Evolutionary conservation across 2,797 vertebrate species (phyloP), one percentile per base, ranked within the genome.

Genomic region (Xerus rutilus): DNA sequence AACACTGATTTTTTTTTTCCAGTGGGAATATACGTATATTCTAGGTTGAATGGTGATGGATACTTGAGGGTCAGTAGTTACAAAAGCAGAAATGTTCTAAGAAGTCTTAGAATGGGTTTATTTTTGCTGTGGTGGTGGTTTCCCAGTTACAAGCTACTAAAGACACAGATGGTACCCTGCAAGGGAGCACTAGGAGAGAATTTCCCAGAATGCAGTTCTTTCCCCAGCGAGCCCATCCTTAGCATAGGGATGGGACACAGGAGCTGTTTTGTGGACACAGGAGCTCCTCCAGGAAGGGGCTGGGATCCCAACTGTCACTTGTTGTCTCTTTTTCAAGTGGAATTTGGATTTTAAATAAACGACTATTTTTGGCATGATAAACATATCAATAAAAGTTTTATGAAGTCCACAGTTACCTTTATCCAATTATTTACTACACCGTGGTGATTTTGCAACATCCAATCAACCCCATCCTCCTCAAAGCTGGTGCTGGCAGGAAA

Each of bases 301-400:
- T 82, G 91, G 83, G 52, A 79, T 89, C 93, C 87, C 93, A 12
- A 52, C 23, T 49, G 59, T 76, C 18, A 74, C 96, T 90, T 94
- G 84, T 89, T 77, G 10, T 59, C 89, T 94, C 72, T 94, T 93
- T 96, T 95, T 94, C 97, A 86, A 97, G 93, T 97, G 95, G 94
- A 73, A 64, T 95, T 84, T 91, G 84, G 97, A 96, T 98, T 97
- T 98, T 96, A 97, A 59, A 96, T 95, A 94, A 94, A 95, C 74
- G 95, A 70, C 39, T 14, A 89, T 93, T 94, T 74, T 54, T 89
- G 96, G 81, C 96, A 28, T 97, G 93, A 96, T 96, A 96, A 97
- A 86, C 45, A 49, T 89, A 77, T 64, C 93, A 98, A 95, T 96
- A 97, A 97, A 93, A 93, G 79, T 92, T 93, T 96, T 93, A 90